A percentile compares a stretch with the other conserved stretches of the same genome.
phyloP scores from a whole-genome alignment of 2,113 vertebrate species.

The human (Homo sapiens) region DNA sequence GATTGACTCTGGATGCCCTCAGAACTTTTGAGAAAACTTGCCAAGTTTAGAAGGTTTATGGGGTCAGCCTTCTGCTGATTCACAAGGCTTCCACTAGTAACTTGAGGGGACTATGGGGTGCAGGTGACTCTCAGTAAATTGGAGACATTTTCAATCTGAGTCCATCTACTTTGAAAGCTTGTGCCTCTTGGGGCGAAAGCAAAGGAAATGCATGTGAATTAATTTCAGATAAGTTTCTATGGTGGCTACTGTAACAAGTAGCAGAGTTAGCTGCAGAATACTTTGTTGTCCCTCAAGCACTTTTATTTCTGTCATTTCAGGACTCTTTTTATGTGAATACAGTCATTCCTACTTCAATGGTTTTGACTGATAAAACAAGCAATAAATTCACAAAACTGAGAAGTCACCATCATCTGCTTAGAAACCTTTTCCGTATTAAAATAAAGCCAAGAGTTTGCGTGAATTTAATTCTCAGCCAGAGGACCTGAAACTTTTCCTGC shows the following conservation, averaged over 20 bases:
- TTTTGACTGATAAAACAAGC: neutral
- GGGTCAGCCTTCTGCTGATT: neutral
- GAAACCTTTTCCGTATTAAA: neutral
- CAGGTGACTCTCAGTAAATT: neutral
- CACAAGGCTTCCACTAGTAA: neutral
- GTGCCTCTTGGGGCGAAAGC: neutral
- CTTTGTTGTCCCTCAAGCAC: neutral
- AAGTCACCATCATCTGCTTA: neutral
- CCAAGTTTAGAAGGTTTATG: neutral
- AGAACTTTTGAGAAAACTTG: neutral
- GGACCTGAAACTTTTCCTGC: neutral
- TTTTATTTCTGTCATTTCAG: slow-evolving; percentile 5
- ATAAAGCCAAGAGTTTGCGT: neutral
- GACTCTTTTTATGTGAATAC: neutral
- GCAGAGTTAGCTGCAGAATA: neutral
- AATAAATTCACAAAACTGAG: neutral
- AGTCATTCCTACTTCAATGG: neutral
- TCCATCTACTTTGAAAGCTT: neutral
- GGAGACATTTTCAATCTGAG: neutral
- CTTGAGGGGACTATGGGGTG: neutral
- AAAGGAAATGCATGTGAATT: neutral
- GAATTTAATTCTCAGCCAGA: neutral
- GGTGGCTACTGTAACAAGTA: neutral
- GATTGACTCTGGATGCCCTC: neutral
- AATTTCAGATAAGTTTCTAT: neutral